Conservation (phyloP, 2,888 invertebrate species). For the Eremobia ochroleuca region DNA sequence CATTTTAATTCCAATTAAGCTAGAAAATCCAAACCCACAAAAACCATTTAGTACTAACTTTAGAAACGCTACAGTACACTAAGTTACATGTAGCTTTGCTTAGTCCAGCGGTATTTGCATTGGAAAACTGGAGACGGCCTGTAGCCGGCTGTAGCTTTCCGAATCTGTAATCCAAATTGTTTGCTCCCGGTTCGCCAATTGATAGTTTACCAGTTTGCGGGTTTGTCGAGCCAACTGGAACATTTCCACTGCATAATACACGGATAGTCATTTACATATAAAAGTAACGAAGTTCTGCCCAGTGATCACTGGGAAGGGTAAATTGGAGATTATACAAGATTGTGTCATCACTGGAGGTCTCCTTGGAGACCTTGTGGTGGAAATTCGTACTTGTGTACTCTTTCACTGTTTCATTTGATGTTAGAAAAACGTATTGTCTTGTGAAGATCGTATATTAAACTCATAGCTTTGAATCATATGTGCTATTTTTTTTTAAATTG, state of each 20-base stretch:
- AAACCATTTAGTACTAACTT: slow-evolving; percentile 28
- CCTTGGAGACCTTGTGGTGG: slow-evolving; percentile 7
- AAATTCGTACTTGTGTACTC: background rate
- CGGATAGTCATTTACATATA: slow-evolving; percentile 55
- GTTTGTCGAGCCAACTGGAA: slow-evolving; percentile 55
- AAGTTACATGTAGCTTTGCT: slow-evolving; percentile 36
- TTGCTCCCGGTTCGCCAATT: slow-evolving; percentile 65
- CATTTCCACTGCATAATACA: slow-evolving; percentile 56
- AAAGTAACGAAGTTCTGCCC: slow-evolving; percentile 44
- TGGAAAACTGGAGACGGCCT: slow-evolving; percentile 54
- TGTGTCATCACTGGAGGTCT: slow-evolving; percentile 3
- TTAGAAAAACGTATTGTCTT: background rate
- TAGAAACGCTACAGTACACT: background rate
- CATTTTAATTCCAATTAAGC: background rate
- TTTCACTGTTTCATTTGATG: background rate
- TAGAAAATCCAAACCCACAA: background rate
- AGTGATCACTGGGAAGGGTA: slow-evolving; percentile 28
- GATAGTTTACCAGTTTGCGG: slow-evolving; percentile 64
- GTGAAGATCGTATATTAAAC: background rate
- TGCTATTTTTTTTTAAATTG: background rate
- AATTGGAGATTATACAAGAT: slow-evolving; percentile 35
- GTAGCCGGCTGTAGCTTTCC: slow-evolving; percentile 49
- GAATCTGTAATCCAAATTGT: slow-evolving; percentile 68
- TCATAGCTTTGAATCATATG: background rate
- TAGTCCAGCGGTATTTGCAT: slow-evolving; percentile 57